Conservation (phyloP, 1,140 invertebrate species). For the Halotydeus destructor region DNA sequence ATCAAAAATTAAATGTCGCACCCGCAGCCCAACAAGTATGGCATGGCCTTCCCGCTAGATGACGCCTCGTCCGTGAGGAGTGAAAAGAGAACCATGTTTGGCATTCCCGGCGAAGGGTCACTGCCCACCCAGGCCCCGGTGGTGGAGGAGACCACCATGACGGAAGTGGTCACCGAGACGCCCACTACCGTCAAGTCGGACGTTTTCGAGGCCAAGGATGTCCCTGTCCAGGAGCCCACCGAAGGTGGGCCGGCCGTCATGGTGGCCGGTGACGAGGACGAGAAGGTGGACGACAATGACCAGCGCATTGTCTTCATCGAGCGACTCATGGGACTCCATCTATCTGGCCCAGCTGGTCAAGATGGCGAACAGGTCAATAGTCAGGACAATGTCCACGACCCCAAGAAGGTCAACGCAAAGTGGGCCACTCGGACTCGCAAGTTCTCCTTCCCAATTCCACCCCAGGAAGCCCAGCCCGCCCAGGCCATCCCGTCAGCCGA, state of each 20-base stretch:
- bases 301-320: constrained; percentile 10
- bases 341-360: not conserved
- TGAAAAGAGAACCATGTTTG: not conserved
- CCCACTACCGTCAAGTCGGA: not conserved
- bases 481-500: not conserved
- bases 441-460: constrained; percentile 9
- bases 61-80: not conserved
- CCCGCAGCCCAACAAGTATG: constrained; percentile 4
- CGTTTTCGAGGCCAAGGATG: not conserved
- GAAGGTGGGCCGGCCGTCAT: not conserved
- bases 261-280: constrained; percentile 3
- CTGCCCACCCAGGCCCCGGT: not conserved
- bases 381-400: not conserved
- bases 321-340: constrained; percentile 8
- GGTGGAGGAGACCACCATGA: not conserved
- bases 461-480: not conserved
- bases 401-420: constrained; percentile 9
- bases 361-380: not conserved
- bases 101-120: not conserved
- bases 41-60: constrained; percentile 9
- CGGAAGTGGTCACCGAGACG: not conserved
- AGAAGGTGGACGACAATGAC: constrained; percentile 1
- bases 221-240: not conserved
- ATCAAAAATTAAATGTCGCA: not conserved
- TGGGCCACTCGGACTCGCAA: constrained; percentile 9